Base-by-base conservation (phyloP, 2,113 vertebrate species). In the Pelobates fuscus region DNA sequence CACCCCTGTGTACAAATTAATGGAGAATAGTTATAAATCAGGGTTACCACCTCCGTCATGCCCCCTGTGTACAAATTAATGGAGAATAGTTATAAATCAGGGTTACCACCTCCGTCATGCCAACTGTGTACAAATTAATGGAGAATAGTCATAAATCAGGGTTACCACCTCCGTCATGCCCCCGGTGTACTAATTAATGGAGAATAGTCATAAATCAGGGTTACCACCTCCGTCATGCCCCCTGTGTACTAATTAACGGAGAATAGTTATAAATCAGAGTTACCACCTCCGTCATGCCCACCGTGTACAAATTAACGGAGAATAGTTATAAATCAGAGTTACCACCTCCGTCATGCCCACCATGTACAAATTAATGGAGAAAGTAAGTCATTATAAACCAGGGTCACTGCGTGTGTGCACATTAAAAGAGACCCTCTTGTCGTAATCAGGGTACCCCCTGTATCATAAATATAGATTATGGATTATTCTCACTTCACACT, bases 311-410 rank as follows among this genome's bases (percentile, higher is more conserved):
- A 20, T 21, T 60, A 24, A 58, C 4, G 64, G n/a, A n/a, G n/a
- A n/a, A n/a, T n/a, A n/a, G n/a, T n/a, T n/a, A n/a, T n/a, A n/a
- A n/a, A 95, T 89, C 80, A 95, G 79, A 0, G 92, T 95, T 78
- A 93, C 86, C 0, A 93, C 94, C 78, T 94, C 94, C 0, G 93
- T 94, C 78, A 94, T 92, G 1, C 94, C 94, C 79, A 93, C 0
- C 94, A 80, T n/a, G 26, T 18, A n/a, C n/a, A 60, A 18, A 20
- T 21, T 60, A 24, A 58, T 4, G 64, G n/a, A n/a, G n/a, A n/a
- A n/a, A 93, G 94, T 78, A 94, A 92, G 1, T n/a, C n/a, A n/a
- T n/a, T n/a, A n/a, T n/a, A n/a, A n/a, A 95, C 89, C 80, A 95
- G 79, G 0, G 92, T 95, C 78, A 93, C 86, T 94, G 94, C 79